Base-by-base conservation (phyloP, 2,888 invertebrate species). In the Polydrusus tereticollis region DNA sequence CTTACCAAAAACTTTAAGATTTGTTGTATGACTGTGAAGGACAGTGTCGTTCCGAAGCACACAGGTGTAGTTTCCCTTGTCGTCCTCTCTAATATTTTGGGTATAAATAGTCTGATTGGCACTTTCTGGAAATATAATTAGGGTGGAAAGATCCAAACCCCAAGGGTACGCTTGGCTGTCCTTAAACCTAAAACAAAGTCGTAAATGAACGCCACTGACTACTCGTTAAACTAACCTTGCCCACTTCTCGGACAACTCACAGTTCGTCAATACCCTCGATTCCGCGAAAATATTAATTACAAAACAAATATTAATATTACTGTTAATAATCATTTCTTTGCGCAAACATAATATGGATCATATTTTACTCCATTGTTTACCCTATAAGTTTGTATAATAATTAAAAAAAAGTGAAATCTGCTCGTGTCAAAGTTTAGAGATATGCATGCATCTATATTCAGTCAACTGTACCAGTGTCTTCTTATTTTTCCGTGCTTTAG, bases 31-130 rank as follows among this genome's bases (percentile, higher is more conserved):
- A 45, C 88, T 87, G 76, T 89, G 87, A 74, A 88, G 87, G 80
- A 89, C 88, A 0, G 92, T 91, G 80, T 93, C 93, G 83, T 93
- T 93, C 83, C 89, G 88, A 76, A 93, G 87, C 18, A 90, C 87
- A 82, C 93, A 94, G 55, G 91, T 91, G 85, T 93, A 94, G 85
- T 91, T 90, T 69, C 93, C 94, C 38, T 90, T 88, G 84, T 93
- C 93, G 5, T 89, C 88, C 57, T 88, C 86, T 38, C 88, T 87
- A 23, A 91, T 89, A 43, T 87, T 86, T 77, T 89, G 88, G 23
- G 92, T 90, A 86, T 93, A 93, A 79, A 94, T 88, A 60, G 93
- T 94, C 86, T 94, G 94, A 86, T 94, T 94, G 72, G 91, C 91
- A 62, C 91, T 92, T 85, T 92, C 92, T 0, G 93, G 93, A 82